phyloP scores from a whole-genome alignment of 1,140 invertebrate species.

The Anadara kagoshimensis region DNA sequence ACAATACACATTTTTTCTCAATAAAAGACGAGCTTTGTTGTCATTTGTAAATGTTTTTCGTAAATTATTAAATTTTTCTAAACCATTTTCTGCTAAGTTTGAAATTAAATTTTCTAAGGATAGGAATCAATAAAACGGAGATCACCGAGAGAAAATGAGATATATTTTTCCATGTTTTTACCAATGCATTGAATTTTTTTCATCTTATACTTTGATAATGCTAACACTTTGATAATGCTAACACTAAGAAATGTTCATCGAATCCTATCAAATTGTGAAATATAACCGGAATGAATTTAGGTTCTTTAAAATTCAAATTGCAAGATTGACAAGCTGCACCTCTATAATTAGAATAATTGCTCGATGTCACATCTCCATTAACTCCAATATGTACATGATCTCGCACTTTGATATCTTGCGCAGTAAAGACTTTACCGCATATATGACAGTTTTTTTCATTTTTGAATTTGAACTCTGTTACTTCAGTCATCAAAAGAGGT shows the following conservation, averaged over 20 bases:
- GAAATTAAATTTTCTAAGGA: neutral
- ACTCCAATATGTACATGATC: slow-evolving; percentile 29
- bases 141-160: slow-evolving; percentile 34
- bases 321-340: slow-evolving; percentile 23
- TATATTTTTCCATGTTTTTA: slow-evolving; percentile 67
- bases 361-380: slow-evolving; percentile 7
- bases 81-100: neutral
- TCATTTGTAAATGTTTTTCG: slow-evolving; percentile 10
- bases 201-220: slow-evolving; percentile 50
- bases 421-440: slow-evolving; percentile 12
- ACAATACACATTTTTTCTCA: slow-evolving; percentile 19
- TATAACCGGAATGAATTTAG: slow-evolving; percentile 23
- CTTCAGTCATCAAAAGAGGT: slow-evolving; percentile 8
- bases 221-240: slow-evolving; percentile 29
- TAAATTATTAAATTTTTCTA: slow-evolving; percentile 14
- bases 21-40: neutral
- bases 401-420: slow-evolving; percentile 16
- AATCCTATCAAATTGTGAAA: slow-evolving; percentile 67
- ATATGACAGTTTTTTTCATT: slow-evolving; percentile 19
- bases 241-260: slow-evolving; percentile 22
- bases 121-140: slow-evolving; percentile 29
- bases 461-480: slow-evolving; percentile 11
- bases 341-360: slow-evolving; percentile 20
- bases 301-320: slow-evolving; percentile 16
- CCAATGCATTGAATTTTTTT: slow-evolving; percentile 64